Evolutionary conservation across 1,140 invertebrate species (phyloP), one percentile per base, ranked within the genome.

Genomic region (Drosophila ercepeae): DNA sequence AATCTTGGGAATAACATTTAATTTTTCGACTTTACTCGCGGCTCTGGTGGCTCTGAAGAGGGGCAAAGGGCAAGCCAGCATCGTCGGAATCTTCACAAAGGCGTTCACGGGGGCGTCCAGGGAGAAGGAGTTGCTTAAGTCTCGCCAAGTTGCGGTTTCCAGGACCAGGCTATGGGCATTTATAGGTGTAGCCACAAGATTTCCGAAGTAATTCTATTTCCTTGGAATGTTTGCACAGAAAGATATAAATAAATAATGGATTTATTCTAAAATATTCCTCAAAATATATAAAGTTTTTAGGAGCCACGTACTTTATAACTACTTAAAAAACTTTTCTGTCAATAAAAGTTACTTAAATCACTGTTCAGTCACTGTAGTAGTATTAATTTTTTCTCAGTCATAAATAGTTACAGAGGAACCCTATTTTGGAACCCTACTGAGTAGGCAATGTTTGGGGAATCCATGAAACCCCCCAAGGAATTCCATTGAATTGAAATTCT

Each of bases 1-100:
- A 81, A 81, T 88, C 81, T 69, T 74, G 46, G 18, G 63, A 58
- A 75, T 64, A 76, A 55, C 81, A 78, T 75, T 84, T 84, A 76
- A 86, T 84, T 86, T 86, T 88, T 79, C 86, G 67, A 78, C 75
- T 77, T 67, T 41, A 64, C 58, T 61, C 67, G 78, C 57, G 52
- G 49, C 69, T 73, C 69, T 9, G 19, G 39, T 16, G 19, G 8
- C 6, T 7, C 45, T 13, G 6, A 16, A 41, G n/a, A 16, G 19
- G 25, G 41, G 21, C n/a, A 2, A 57, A n/a, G 2, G 14, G 18
- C 7, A 11, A 3, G 39, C 6, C 0, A 5, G 36, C 36, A 19
- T 9, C 9, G 8, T n/a, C 9, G 52, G 27, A 58, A 19, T 13
- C 54, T 21, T 21, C 18, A 19, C 21, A 52, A 49, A 29, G 6